A percentile compares a stretch with the other conserved stretches of the same genome.
Evolutionary conservation across 2,113 vertebrate genomes (phyloP).

Genomic region (Marmota monax): DNA sequence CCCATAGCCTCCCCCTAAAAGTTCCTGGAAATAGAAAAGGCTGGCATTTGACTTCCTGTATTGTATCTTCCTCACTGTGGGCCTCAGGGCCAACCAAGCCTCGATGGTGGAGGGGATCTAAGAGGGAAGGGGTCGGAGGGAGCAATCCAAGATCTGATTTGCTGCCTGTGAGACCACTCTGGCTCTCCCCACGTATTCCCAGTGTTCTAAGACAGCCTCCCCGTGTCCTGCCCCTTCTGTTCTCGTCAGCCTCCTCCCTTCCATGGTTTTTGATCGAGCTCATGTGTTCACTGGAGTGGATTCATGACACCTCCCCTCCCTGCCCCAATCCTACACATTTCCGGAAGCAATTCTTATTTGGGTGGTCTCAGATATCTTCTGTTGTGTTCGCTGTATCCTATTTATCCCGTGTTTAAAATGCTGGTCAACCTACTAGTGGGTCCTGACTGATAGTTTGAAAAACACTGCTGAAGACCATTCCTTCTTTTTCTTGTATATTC

Average conservation of each 20-base stretch:
- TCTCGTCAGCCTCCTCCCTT: background rate
- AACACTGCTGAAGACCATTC: background rate
- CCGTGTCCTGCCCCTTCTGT: background rate
- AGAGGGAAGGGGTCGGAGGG: background rate
- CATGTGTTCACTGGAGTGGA: background rate
- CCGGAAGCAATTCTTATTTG: background rate
- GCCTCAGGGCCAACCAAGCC: background rate
- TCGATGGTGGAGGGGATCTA: background rate
- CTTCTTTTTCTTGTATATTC: background rate
- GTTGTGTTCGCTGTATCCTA: background rate
- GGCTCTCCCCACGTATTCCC: background rate
- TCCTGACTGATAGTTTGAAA: background rate
- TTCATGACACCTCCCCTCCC: accelerated
- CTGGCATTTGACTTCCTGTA: background rate
- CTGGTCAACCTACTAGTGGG: background rate
- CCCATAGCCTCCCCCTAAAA: background rate
- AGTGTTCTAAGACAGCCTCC: background rate
- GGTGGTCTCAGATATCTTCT: background rate
- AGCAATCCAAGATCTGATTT: background rate
- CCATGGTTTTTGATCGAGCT: background rate
- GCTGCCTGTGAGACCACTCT: background rate
- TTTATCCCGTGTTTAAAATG: background rate
- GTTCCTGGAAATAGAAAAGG: background rate
- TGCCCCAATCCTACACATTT: background rate
- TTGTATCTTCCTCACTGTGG: background rate